Evolutionary conservation across 2,888 invertebrate species (phyloP), one percentile per base, ranked within the genome.

Genomic region (Lasioglossum pauxillum): DNA sequence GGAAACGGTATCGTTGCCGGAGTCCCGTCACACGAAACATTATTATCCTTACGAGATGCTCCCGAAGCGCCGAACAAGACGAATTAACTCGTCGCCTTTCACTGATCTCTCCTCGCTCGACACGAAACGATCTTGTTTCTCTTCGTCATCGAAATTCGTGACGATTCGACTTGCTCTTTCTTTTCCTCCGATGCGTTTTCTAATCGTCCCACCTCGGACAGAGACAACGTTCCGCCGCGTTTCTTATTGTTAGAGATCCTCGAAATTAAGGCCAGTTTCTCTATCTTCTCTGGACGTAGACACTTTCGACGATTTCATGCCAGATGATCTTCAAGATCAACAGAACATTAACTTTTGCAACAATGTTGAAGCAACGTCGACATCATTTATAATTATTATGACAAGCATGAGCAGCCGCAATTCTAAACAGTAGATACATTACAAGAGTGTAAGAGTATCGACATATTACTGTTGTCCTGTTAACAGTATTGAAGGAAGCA

Each of bases 1-100:
- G 88, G 83, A 87, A 85, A 87, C 53, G 71, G 60, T 81, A 69
- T 57, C 73, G 75, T 71, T 57, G 64, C n/a, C 67, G 41, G 73
- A 19, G 53, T 72, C 71, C 79, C 77, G 49, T 14, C 31, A 76
- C 44, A 64, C 27, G n/a, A 71, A 69, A 3, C 23, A 10, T 57
- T 12, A 5, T 35, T 23, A n/a, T n/a, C 12, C 23, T 19, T 3
- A 14, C 12, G 31, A 57, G n/a, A n/a, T n/a, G n/a, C 12, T n/a
- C 57, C 1, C 64, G 31, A 31, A 19, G 0, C 64, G 31, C 7
- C 31, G 31, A 31, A 16, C 0, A 16, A 31, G 7, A 31, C 16
- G 31, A 31, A 64, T 64, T 31, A 31, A 64, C 64, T 31, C 19
- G 64, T 31, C 31, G 31, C 31, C 64, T 64, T 64, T 64, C 64